These are phyloP conservation scores for Astreopora myriophthalma DNA, from an alignment of 64 coral and sea anemone species.

Conservation along the genomic window DNA sequence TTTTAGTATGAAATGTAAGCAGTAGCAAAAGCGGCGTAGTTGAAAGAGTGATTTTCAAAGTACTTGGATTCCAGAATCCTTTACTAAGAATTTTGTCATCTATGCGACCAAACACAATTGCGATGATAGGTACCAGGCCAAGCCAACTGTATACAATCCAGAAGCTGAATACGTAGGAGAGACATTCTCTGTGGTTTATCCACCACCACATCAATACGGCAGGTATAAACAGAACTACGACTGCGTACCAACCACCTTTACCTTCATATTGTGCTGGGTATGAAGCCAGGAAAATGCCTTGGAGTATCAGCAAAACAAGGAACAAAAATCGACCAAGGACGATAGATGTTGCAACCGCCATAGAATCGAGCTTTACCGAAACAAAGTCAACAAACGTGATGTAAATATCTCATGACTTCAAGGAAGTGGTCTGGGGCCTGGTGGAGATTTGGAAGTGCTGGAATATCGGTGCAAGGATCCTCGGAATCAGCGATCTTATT, in stretches of 20 bases:
- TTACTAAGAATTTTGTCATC: not conserved
- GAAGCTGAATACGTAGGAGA: not conserved
- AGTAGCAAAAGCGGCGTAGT: not conserved
- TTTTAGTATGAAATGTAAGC: not conserved
- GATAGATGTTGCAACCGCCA: not conserved
- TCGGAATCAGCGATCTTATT: too few relatives aligned
- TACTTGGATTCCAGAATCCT: slow-evolving; percentile 21
- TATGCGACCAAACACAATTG: not conserved
- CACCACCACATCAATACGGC: not conserved
- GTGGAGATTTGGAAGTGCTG: too few relatives aligned
- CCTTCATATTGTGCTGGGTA: not conserved
- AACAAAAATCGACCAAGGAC: not conserved
- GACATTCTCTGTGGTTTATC: not conserved
- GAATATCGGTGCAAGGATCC: too few relatives aligned
- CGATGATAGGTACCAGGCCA: not conserved
- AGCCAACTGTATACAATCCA: not conserved
- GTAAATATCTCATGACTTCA: not conserved
- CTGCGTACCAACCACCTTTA: not conserved
- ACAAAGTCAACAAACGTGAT: not conserved
- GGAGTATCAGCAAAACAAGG: not conserved
- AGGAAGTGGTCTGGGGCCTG: too few relatives aligned
- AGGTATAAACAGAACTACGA: not conserved
- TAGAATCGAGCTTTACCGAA: not conserved
- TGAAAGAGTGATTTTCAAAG: slow-evolving; percentile 5
- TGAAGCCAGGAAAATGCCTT: slow-evolving; percentile 4